Evolutionary conservation across 2,113 vertebrate species (phyloP), one percentile per base, ranked within the genome.

Genomic region (Hepsetus odoe): DNA sequence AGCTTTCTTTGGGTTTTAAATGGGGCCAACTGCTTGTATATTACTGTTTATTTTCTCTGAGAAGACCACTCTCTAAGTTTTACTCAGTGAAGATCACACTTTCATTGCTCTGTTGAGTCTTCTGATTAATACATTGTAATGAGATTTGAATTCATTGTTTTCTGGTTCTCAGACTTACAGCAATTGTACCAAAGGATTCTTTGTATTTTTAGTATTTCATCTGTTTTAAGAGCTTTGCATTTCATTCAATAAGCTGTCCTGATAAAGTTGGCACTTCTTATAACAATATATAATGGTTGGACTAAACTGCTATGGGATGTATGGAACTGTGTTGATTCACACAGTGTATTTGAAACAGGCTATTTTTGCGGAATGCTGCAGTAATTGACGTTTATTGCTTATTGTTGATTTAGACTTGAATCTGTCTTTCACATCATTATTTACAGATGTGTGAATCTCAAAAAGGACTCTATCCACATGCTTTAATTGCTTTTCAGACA

Each of bases 1-100:
- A 24, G 38, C 28, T 58, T 69, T 83, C 30, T 62, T n/a, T 56
- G 2, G 65, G 30, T 80, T 76, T 72, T 61, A 76, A 55, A 3
- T 64, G 20, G 59, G 62, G 32, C 70, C 16, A 33, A 18, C 28
- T 46, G 28, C 73, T 32, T 33, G 56, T 46, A 49, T 46, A 71
- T 32, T 13, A 64, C 13, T 11, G 0, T 20, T 1, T 59, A 46
- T 40, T 58, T 32, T 53, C 32, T 26, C 9, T 44, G 16, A 35
- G 30, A 18, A 77, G 38, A 28, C 38, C 66, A 77, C 30, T 51
- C 9, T 20, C 51, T 35, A 9, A 14, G 26, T 55, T 38, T 26
- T 26, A 70, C 32, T 26, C 24, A 44, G 68, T 14, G 4, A 22
- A 13, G 44, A 62, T 51, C 32, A 35, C 32, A 2, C 12, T 2